Percentiles rank a stretch among this genome's conserved stretches.
Conservation (phyloP, 2,113 vertebrate species). For the Salminus brasiliensis region DNA sequence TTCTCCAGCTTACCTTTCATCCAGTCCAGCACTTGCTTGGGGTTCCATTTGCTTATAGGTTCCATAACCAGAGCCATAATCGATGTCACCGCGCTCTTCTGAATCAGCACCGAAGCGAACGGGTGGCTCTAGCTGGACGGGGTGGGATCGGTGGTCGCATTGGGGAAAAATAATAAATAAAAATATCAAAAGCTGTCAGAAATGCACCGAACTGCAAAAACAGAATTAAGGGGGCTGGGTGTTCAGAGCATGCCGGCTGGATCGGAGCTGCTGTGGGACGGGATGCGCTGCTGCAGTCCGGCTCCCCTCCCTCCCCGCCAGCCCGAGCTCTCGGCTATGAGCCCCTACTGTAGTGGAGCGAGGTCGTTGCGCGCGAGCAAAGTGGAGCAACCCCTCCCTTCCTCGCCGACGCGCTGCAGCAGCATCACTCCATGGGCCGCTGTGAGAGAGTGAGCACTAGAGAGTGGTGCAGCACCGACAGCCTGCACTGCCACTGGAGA, state of each 20-base stretch:
- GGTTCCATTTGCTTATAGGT: conserved; percentile 83
- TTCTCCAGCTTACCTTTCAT: conserved; percentile 86
- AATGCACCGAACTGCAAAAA: conserved; percentile 56
- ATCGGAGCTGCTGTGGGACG: conserved; percentile 69
- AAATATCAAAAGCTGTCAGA: conserved; percentile 47
- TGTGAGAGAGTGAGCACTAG: conserved; percentile 65
- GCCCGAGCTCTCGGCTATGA: conserved; percentile 64
- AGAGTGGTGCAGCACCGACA: conserved; percentile 83
- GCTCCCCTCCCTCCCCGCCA: conserved; percentile 63
- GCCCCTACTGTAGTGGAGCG: conserved; percentile 63
- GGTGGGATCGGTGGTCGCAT: conserved; percentile 72
- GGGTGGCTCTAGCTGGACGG: conserved; percentile 53
- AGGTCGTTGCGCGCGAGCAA: conserved; percentile 68
- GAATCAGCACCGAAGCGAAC: conserved; percentile 70
- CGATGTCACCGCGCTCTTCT: conserved; percentile 76
- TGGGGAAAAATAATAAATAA: conserved; percentile 49
- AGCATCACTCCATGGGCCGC: conserved; percentile 71
- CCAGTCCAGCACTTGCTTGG: conserved; percentile 84
- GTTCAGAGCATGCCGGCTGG: conserved; percentile 83
- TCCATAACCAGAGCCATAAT: conserved; percentile 82
- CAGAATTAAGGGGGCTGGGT: no score
- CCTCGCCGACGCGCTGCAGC: conserved; percentile 72
- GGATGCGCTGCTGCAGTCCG: conserved; percentile 83
- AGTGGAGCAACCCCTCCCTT: conserved; percentile 72
- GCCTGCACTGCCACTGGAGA: not conserved